Evolutionary conservation across 23 tunicate species (phyloP), one percentile per base, ranked within the genome.

Genomic region (Oikopleura vanhoeffeni): DNA sequence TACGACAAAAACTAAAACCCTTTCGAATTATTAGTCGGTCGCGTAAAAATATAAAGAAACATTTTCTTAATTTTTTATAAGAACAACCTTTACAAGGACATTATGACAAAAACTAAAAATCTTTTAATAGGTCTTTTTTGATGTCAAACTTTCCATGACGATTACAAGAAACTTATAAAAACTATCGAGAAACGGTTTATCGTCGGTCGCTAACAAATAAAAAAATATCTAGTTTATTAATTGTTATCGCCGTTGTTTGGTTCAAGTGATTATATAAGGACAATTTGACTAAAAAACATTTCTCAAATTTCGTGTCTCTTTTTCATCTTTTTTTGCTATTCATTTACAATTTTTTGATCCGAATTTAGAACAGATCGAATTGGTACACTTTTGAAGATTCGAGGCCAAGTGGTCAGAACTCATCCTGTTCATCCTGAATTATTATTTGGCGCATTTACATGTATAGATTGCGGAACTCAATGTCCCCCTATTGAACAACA

Each of bases 381-480:
- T 41, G 99, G 99, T 4, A 76, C 97, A 0, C 84, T 95, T 39
- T 84, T 95, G 87, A 86, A 90, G 2, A 95, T 95, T 57, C 87
- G 92, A 67, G 99, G 99, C 24, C 99, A 95, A 85, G 99, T 95
- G 24, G 95, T 95, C 18, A 83, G 99, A 42, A 95, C 99, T 0
- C 99, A 95, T 84, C 96, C 99, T 0, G 99, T 95, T 0, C 99
- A 95, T 84, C 99, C 99, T 39, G 99, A 95, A 83, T 76, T 95
- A 0, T 67, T 91, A 40, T 88, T 88, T 67, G 99, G 96, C 71
- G 88, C 97, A 0, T 95, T 95, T 84, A 76, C 76, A 34, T 95
- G 99, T 41, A 49, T 87, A 28, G 99, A 95, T 67, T 95, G 99
- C 76, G 88, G 88, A 83, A 90, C 97, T 28, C 86, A 76, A 0